Conservation (phyloP, 92 coral and sea anemone genomes). For the Heteractis magnifica region DNA sequence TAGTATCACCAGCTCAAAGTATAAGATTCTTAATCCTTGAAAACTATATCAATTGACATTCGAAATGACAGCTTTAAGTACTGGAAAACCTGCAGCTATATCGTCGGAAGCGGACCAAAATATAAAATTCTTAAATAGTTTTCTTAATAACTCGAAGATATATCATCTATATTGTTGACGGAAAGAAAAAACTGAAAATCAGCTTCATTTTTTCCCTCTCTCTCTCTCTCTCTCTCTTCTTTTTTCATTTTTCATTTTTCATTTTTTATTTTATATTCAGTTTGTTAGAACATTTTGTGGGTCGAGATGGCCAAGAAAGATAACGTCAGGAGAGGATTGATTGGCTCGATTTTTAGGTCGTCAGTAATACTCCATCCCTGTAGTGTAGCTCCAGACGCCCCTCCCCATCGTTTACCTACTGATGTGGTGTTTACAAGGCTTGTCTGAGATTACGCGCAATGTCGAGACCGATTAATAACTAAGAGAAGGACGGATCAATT, state of each 20-base stretch:
- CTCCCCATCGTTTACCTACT: conserved; percentile 10
- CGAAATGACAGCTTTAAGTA: neutral
- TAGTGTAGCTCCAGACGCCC: neutral
- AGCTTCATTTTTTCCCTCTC: no score
- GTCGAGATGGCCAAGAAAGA: no score
- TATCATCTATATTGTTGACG: neutral
- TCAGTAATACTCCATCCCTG: no score
- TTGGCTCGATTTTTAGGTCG: no score
- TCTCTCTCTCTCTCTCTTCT: no score
- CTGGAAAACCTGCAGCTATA: neutral
- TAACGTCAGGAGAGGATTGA: no score
- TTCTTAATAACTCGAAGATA: neutral
- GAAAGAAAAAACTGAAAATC: no score
- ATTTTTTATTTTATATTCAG: no score
- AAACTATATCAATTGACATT: conserved; percentile 2
- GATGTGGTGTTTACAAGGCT: conserved; percentile 19
- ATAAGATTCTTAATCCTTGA: conserved; percentile 8
- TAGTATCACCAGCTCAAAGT: neutral
- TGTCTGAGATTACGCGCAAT: conserved; percentile 7
- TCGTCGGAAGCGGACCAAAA: neutral
- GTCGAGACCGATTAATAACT: conserved; percentile 26
- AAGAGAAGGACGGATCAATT: conserved; percentile 14
- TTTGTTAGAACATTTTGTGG: no score
- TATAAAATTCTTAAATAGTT: neutral
- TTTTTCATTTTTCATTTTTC: no score